Percentiles rank a stretch among this genome's conserved stretches.
These are phyloP conservation scores for Rattus rattus DNA, from an alignment of 2,113 vertebrate species.

Conservation along the genomic window DNA sequence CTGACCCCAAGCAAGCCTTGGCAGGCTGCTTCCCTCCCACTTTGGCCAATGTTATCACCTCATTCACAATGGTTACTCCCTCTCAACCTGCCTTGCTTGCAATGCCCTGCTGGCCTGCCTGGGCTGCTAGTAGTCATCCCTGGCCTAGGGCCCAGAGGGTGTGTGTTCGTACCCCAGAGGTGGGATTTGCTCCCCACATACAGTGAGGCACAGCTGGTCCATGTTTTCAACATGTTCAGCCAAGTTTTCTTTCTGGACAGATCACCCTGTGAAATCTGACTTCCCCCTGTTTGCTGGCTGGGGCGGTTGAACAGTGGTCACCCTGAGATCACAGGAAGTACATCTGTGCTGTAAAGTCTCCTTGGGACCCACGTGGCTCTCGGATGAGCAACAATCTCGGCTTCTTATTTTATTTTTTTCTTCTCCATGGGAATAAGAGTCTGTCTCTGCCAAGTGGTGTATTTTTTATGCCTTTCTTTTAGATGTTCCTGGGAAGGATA, in stretches of 20 bases:
- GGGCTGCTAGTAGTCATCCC: neutral
- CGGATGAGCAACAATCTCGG: slow-evolving; percentile 67
- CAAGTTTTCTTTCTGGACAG: slow-evolving; percentile 42
- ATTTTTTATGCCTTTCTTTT: slow-evolving; percentile 76
- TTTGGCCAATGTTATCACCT: slow-evolving; percentile 49
- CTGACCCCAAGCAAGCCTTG: slow-evolving; percentile 21
- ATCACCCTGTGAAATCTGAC: slow-evolving; percentile 8
- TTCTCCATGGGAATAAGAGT: slow-evolving; percentile 78
- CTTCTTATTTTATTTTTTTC: slow-evolving; percentile 53
- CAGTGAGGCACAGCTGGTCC: neutral
- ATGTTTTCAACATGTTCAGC: neutral
- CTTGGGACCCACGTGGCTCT: slow-evolving; percentile 35
- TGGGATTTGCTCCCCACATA: neutral
- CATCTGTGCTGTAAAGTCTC: slow-evolving; percentile 59
- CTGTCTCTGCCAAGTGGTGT: slow-evolving; percentile 78
- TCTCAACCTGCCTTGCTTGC: neutral
- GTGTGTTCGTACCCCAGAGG: neutral
- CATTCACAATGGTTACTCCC: neutral
- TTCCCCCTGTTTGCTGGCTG: neutral
- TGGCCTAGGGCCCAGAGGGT: neutral
- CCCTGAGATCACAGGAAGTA: slow-evolving; percentile 59
- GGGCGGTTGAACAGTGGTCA: slow-evolving; percentile 63
- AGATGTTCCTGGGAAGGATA: slow-evolving; percentile 23
- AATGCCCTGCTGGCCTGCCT: neutral
- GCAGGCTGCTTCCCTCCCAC: neutral